Evolutionary conservation across 1,140 invertebrate species (phyloP).

Genomic region (Drosophila malerkotliana): DNA sequence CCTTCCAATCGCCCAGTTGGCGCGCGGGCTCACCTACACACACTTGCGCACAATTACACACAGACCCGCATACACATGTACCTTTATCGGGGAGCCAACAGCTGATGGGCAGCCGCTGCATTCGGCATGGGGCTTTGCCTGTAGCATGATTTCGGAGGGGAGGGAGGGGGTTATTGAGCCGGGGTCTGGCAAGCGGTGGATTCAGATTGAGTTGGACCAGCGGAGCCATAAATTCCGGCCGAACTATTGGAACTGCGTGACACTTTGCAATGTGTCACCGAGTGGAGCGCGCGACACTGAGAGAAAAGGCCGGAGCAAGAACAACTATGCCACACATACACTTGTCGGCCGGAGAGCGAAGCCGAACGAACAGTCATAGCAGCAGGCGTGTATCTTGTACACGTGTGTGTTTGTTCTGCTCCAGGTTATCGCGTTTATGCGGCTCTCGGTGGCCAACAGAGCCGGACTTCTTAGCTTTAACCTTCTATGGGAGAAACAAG

Average conservation of each 20-base stretch:
- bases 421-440: neutral
- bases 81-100: slow-evolving; percentile 49
- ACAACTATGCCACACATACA: slow-evolving; percentile 34
- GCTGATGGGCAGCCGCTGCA: slow-evolving; percentile 53
- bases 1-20: slow-evolving; percentile 49
- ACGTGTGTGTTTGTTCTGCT: slow-evolving; percentile 43
- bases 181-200: neutral
- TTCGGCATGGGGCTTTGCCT: slow-evolving; percentile 24
- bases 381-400: slow-evolving; percentile 65
- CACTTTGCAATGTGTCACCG: slow-evolving; percentile 61
- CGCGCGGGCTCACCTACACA: slow-evolving; percentile 55
- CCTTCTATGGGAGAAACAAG: no score
- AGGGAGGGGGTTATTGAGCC: no score
- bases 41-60: slow-evolving; percentile 10
- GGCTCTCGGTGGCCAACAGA: neutral
- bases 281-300: slow-evolving; percentile 21
- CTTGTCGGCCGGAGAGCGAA: slow-evolving; percentile 42
- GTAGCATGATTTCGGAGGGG: no score
- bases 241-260: slow-evolving; percentile 53
- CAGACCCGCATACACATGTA: neutral
- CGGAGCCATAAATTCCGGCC: slow-evolving; percentile 1
- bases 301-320: slow-evolving; percentile 29
- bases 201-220: slow-evolving; percentile 9
- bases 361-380: slow-evolving; percentile 56
- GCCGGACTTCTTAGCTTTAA: slow-evolving; percentile 9